Evolutionary conservation across 2,113 vertebrate genomes (phyloP).

Genomic region (Piaya cayana): DNA sequence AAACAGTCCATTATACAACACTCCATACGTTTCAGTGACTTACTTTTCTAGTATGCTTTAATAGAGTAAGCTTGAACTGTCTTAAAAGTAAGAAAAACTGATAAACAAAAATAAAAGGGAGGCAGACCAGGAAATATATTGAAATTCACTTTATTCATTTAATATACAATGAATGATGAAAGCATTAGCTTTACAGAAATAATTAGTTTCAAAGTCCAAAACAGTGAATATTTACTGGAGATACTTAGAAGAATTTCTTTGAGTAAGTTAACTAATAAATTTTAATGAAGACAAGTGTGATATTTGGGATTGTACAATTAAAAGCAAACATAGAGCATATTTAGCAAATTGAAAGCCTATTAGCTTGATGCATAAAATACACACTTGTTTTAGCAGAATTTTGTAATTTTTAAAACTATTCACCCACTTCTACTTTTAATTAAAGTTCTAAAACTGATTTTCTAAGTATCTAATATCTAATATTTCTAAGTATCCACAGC

Average conservation of each 20-base stretch:
- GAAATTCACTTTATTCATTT: background rate
- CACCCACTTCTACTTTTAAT: background rate
- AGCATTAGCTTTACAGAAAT: constrained; percentile 18
- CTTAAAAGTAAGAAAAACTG: background rate
- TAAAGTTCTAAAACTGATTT: background rate
- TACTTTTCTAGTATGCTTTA: background rate
- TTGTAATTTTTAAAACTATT: background rate
- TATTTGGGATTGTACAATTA: constrained; percentile 31
- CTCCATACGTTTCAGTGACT: background rate
- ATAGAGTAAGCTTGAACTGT: background rate
- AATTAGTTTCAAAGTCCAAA: constrained; percentile 45
- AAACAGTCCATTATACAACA: background rate
- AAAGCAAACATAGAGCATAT: constrained; percentile 22
- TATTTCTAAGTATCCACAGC: background rate
- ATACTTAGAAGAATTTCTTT: constrained; percentile 29
- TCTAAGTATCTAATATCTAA: too few species aligned
- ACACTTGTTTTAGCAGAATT: background rate
- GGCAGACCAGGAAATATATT: background rate
- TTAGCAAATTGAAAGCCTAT: constrained; percentile 19
- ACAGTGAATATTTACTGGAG: constrained; percentile 16
- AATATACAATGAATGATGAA: background rate
- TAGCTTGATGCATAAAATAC: background rate
- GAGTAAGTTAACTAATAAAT: background rate
- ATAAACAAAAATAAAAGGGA: background rate
- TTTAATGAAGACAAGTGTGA: constrained; percentile 49